Evolutionary conservation across 2,888 invertebrate species (phyloP).

Genomic region (Tachystola acroxantha): DNA sequence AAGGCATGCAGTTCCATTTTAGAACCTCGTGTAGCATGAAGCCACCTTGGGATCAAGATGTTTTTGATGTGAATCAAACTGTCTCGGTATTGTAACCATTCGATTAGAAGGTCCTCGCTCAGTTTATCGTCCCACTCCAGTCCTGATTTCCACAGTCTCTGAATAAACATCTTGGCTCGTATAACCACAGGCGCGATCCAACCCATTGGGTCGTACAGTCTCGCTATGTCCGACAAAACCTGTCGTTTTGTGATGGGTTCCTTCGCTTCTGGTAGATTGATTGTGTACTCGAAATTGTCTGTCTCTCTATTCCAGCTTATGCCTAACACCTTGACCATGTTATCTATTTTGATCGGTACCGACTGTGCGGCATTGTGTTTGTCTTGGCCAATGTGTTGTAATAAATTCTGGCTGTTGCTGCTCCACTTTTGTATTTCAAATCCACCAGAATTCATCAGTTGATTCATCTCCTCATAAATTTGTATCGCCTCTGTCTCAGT

Average conservation of each 20-base stretch:
- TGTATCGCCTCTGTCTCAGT: slow-evolving; percentile 15
- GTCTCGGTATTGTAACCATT: slow-evolving; percentile 13
- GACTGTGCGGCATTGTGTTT: too few relatives aligned
- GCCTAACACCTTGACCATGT: slow-evolving; percentile 21
- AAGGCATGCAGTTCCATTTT: slow-evolving; percentile 19
- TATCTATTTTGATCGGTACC: slow-evolving; percentile 12
- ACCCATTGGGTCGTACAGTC: slow-evolving; percentile 24
- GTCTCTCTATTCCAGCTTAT: slow-evolving; percentile 19
- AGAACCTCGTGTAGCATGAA: too few relatives aligned
- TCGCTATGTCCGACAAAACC: slow-evolving; percentile 21
- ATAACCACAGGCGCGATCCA: slow-evolving; percentile 22
- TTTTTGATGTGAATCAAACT: slow-evolving; percentile 7
- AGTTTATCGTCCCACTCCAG: slow-evolving; percentile 17
- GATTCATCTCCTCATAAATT: slow-evolving; percentile 18
- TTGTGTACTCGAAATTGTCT: slow-evolving; percentile 18
- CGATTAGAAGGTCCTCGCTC: slow-evolving; percentile 4
- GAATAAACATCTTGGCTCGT: slow-evolving; percentile 10
- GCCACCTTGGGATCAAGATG: slow-evolving; percentile 17
- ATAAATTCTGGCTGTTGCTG: too few relatives aligned
- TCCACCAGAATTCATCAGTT: slow-evolving; percentile 18
- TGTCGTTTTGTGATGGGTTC: slow-evolving; percentile 17
- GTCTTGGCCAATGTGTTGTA: too few relatives aligned
- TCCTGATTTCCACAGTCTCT: slow-evolving; percentile 16
- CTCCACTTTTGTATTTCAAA: slow-evolving; percentile 12
- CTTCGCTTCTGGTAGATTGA: slow-evolving; percentile 10